A percentile compares a stretch with the other conserved stretches of the same genome.
Conservation (phyloP, 2,888 invertebrate species). For the Caenorhabditis zanzibari region DNA sequence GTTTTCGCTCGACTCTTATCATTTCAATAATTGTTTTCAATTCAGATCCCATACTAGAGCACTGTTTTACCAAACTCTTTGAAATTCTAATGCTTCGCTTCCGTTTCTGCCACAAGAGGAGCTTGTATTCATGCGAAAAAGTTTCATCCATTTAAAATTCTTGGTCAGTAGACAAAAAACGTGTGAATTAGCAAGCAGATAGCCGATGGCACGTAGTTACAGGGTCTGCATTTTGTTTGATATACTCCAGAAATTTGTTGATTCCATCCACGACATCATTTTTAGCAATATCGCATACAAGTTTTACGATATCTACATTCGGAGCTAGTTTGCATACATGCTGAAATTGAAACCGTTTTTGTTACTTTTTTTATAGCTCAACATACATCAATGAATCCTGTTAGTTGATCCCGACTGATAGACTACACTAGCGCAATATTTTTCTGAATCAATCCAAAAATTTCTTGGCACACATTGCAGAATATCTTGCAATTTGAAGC, state of each 20-base stretch:
- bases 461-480: conserved; percentile 46
- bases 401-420: conserved; percentile 28
- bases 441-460: conserved; percentile 27
- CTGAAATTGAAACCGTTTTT: conserved; percentile 6
- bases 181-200: conserved; percentile 27
- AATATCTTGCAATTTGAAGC: conserved; percentile 29
- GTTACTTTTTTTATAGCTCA: not conserved
- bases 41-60: no score
- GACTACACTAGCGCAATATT: conserved; percentile 25
- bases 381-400: conserved; percentile 29
- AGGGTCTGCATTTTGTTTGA: conserved; percentile 34
- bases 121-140: conserved; percentile 21
- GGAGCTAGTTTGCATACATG: conserved; percentile 18
- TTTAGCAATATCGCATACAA: conserved; percentile 40
- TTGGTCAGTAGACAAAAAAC: not conserved
- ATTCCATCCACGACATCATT: conserved; percentile 50
- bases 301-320: conserved; percentile 19
- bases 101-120: no score
- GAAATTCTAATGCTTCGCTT: no score
- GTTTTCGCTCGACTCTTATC: no score
- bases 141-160: conserved; percentile 22
- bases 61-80: no score
- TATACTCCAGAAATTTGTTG: conserved; percentile 45
- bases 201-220: conserved; percentile 26
- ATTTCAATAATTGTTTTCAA: no score